These are phyloP conservation scores for Hydrolagus affinis DNA, from an alignment of 2,113 vertebrate genomes.

Conservation along the genomic window DNA sequence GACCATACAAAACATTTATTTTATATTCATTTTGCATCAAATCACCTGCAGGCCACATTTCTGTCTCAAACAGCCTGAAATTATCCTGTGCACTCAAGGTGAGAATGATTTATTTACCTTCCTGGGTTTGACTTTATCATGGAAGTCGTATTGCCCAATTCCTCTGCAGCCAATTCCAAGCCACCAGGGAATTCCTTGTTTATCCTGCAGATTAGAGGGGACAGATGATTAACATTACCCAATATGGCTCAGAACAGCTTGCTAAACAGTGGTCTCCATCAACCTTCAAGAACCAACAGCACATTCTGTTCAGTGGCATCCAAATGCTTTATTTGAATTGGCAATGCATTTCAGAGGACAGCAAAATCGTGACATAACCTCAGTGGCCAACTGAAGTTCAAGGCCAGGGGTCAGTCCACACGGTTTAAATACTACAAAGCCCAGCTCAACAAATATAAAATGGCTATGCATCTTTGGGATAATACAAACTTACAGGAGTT, in stretches of 20 bases:
- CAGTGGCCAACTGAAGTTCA: not conserved
- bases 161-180: slow-evolving; percentile 95
- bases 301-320: slow-evolving; percentile 32
- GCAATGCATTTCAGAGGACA: not conserved
- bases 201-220: slow-evolving; percentile 68
- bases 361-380: not conserved
- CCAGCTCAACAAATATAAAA: not conserved
- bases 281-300: slow-evolving; percentile 37
- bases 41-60: not conserved
- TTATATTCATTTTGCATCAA: not conserved
- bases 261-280: slow-evolving; percentile 29
- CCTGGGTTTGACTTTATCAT: slow-evolving; percentile 90
- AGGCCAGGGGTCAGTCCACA: not conserved
- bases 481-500: not conserved
- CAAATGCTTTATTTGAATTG: not conserved
- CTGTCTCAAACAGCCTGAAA: not conserved
- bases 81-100: not conserved
- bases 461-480: not conserved
- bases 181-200: slow-evolving; percentile 96
- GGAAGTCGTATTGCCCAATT: slow-evolving; percentile 89
- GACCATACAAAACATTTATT: not conserved
- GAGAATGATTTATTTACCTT: slow-evolving; percentile 63
- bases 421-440: not conserved
- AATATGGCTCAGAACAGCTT: slow-evolving; percentile 33
- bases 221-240: not conserved